These are phyloP conservation scores for Acipenser transmontanus DNA, from an alignment of 2,797 vertebrate genomes.

Conservation along the genomic window DNA sequence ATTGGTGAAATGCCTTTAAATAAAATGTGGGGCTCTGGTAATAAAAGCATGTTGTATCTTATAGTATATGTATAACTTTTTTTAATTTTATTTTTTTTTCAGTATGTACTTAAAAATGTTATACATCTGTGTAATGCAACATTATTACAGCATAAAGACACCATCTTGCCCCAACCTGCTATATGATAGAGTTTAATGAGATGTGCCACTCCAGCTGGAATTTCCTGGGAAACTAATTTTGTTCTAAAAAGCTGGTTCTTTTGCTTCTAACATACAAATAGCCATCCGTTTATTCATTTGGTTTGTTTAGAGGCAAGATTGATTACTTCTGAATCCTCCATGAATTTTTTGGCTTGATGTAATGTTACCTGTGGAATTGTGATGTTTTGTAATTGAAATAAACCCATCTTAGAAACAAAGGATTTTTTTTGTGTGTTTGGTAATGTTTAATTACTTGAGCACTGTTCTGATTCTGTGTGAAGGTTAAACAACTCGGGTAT, in stretches of 20 bases:
- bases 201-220: no score
- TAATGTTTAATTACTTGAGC: not conserved
- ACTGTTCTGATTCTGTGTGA: not conserved
- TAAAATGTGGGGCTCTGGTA: no score
- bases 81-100: not conserved
- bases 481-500: not conserved
- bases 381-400: slow-evolving; percentile 37
- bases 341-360: slow-evolving; percentile 22
- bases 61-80: no score
- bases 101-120: not conserved
- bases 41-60: no score
- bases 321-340: slow-evolving; percentile 5
- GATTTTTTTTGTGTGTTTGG: no score
- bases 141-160: slow-evolving; percentile 8
- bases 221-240: no score
- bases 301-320: not conserved
- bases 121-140: not conserved
- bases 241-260: no score
- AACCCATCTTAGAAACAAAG: slow-evolving; percentile 13
- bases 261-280: no score
- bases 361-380: slow-evolving; percentile 26
- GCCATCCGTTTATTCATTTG: not conserved
- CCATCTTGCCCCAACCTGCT: no score
- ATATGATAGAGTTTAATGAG: no score
- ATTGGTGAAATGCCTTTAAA: not conserved